A percentile compares a stretch with the other conserved stretches of the same genome.
Conservation (phyloP, 64 coral and sea anemone species). For the Stichodactyla mertensii region DNA sequence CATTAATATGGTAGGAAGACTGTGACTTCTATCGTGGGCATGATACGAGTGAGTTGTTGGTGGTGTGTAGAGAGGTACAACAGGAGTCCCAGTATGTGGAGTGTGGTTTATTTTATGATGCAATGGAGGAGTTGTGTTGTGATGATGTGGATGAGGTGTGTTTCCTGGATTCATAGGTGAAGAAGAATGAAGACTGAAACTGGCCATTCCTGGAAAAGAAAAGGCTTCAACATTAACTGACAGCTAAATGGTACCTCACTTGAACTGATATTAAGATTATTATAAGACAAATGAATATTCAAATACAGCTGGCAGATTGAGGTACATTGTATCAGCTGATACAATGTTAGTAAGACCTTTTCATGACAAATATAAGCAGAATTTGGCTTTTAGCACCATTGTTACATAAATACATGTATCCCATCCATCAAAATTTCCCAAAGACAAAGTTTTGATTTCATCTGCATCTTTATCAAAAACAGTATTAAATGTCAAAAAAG, state of each 20-base stretch:
- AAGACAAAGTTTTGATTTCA: no score
- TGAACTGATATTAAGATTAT: no score
- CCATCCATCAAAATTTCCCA: no score
- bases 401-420: no score
- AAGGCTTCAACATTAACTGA: not conserved
- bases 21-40: constrained; percentile 10
- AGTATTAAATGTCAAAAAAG: no score
- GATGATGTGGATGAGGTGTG: not conserved
- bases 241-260: no score
- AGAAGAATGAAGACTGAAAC: constrained; percentile 16
- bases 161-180: not conserved
- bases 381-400: not conserved
- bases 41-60: not conserved
- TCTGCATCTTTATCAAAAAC: no score
- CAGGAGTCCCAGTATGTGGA: not conserved
- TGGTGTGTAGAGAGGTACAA: constrained; percentile 24
- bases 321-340: not conserved
- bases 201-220: constrained; percentile 18
- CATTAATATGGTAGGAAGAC: not conserved
- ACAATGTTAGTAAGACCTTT: not conserved
- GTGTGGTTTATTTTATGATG: not conserved
- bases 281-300: not conserved
- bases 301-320: not conserved
- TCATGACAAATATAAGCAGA: not conserved
- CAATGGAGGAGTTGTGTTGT: not conserved